Conservation (phyloP, 2,113 vertebrate genomes). For the Numida meleagris region DNA sequence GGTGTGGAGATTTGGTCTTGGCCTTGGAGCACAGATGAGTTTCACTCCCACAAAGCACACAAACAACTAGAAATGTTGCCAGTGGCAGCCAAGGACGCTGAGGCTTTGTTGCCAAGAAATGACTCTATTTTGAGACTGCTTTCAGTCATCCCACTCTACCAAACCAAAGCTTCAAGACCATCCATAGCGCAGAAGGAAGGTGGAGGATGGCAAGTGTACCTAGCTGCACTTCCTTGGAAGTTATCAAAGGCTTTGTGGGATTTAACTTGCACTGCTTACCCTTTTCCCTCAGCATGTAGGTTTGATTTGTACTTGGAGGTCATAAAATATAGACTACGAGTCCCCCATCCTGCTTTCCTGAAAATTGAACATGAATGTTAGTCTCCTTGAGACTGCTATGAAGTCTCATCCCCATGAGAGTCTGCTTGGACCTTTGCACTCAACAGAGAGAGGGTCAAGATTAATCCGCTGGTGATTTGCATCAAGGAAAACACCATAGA, state of each 20-base stretch:
- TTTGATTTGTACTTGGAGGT: background rate
- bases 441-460: fast-evolving
- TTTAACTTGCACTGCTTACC: background rate
- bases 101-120: background rate
- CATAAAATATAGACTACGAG: background rate
- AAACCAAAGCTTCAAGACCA: background rate
- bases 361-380: background rate
- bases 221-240: fast-evolving
- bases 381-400: background rate
- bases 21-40: background rate
- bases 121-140: background rate
- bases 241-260: background rate
- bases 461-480: background rate
- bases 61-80: background rate
- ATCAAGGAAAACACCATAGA: background rate
- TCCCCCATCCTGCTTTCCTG: background rate
- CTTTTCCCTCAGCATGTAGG: background rate
- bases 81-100: background rate
- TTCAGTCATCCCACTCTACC: background rate
- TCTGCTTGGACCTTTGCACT: background rate
- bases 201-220: background rate
- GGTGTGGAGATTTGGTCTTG: background rate
- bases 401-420: background rate
- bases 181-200: background rate
- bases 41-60: slow-evolving; percentile 2